These are phyloP conservation scores for Benitochromis conjunctus DNA, from an alignment of 2,113 vertebrate genomes.

Conservation along the genomic window DNA sequence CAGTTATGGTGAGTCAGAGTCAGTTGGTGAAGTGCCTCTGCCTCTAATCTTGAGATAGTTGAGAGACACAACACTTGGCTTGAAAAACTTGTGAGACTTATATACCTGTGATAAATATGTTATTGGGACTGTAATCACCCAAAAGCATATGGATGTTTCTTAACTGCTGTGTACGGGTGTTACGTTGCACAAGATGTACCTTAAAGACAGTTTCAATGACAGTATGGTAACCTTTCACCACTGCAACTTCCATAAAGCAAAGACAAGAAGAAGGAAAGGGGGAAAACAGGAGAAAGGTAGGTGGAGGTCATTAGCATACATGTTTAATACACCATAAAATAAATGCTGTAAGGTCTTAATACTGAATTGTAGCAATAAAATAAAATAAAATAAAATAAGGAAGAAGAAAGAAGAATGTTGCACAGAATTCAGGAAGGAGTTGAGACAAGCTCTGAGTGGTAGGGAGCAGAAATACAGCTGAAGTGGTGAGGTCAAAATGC, in stretches of 20 bases:
- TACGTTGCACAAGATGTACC: neutral
- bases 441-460: neutral
- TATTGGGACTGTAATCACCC: neutral
- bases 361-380: neutral
- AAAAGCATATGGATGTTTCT: neutral
- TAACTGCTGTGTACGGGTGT: neutral
- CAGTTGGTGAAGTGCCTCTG: neutral
- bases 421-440: neutral
- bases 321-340: neutral
- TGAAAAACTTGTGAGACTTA: neutral
- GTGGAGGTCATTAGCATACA: neutral
- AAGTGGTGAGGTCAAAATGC: neutral
- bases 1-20: slow-evolving; percentile 3
- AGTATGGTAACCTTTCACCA: neutral
- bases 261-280: neutral
- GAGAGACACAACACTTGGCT: neutral
- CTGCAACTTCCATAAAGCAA: neutral
- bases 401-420: neutral
- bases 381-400: neutral
- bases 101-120: neutral
- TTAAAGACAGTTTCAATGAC: neutral
- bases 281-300: rapidly evolving
- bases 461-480: neutral
- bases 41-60: neutral
- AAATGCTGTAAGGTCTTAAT: neutral